These are phyloP conservation scores for Thereuonema tuberculata DNA, from an alignment of 1,140 invertebrate genomes.

Conservation along the genomic window DNA sequence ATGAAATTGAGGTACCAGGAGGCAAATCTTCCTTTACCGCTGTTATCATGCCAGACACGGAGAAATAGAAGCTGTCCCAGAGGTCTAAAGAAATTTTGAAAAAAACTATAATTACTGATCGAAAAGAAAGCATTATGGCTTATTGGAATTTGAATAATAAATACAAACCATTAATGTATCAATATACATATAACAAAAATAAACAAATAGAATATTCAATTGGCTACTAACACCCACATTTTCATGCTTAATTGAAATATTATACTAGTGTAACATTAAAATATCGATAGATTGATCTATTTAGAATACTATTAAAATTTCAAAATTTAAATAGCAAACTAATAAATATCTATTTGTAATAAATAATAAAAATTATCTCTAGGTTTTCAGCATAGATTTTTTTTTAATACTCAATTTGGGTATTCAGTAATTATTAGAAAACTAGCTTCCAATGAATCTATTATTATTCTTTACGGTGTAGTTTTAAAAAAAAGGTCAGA, in stretches of 20 bases:
- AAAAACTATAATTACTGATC: background rate
- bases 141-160: background rate
- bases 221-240: background rate
- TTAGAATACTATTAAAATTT: too few relatives aligned
- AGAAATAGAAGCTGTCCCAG: conserved; percentile 38
- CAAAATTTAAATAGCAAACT: too few relatives aligned
- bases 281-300: too few relatives aligned
- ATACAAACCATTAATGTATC: background rate
- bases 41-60: conserved; percentile 43
- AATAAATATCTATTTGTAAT: too few relatives aligned
- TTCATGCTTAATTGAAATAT: background rate
- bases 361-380: too few relatives aligned
- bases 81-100: conserved; percentile 24
- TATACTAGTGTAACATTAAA: too few relatives aligned
- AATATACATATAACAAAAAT: background rate
- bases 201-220: background rate
- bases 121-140: background rate
- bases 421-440: too few relatives aligned
- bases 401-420: too few relatives aligned
- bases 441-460: too few relatives aligned
- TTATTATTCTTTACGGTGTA: too few relatives aligned
- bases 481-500: too few relatives aligned
- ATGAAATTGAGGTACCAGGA: conserved; percentile 41
- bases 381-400: too few relatives aligned
- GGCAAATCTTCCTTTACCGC: conserved; percentile 35